Evolutionary conservation across 2,797 vertebrate species (phyloP).

Genomic region (Centropyge bicolor): DNA sequence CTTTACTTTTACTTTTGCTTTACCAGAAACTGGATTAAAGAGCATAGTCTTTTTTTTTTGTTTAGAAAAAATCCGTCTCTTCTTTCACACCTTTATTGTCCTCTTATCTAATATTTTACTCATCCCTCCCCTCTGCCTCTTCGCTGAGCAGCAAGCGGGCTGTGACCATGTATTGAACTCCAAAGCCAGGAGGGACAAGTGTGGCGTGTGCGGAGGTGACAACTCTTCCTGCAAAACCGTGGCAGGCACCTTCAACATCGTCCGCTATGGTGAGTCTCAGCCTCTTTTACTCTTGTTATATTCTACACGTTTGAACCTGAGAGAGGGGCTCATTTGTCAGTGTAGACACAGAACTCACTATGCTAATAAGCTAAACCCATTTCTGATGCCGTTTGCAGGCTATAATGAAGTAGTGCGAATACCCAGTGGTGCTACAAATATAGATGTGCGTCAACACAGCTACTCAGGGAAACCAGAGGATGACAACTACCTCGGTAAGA

Average conservation of each 20-base stretch:
- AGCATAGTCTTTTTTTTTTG: not conserved
- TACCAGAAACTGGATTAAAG: not conserved
- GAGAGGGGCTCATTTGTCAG: constrained; percentile 1
- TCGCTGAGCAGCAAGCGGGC: constrained; percentile 94
- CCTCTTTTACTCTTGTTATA: constrained; percentile 28
- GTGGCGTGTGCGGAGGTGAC: constrained; percentile 98
- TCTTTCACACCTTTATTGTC: not conserved
- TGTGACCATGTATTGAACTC: constrained; percentile 99
- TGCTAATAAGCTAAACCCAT: constrained; percentile 24
- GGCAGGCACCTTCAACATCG: constrained; percentile 94
- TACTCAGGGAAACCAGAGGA: constrained; percentile 98
- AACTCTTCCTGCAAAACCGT: constrained; percentile 99
- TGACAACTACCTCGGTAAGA: constrained; percentile 99
- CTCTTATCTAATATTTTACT: not conserved
- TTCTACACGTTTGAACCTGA: not conserved
- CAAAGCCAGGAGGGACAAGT: constrained; percentile 98
- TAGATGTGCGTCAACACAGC: constrained; percentile 98
- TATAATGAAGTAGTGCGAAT: constrained; percentile 97
- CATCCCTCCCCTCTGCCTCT: not conserved
- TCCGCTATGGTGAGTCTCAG: constrained; percentile 92
- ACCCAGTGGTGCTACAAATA: constrained; percentile 97
- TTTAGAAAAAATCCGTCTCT: too few species aligned
- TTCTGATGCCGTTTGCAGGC: constrained; percentile 82
- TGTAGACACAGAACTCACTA: not conserved
- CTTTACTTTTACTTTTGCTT: too few species aligned